Evolutionary conservation across 2,113 vertebrate species (phyloP).

Genomic region (Vimba vimba): DNA sequence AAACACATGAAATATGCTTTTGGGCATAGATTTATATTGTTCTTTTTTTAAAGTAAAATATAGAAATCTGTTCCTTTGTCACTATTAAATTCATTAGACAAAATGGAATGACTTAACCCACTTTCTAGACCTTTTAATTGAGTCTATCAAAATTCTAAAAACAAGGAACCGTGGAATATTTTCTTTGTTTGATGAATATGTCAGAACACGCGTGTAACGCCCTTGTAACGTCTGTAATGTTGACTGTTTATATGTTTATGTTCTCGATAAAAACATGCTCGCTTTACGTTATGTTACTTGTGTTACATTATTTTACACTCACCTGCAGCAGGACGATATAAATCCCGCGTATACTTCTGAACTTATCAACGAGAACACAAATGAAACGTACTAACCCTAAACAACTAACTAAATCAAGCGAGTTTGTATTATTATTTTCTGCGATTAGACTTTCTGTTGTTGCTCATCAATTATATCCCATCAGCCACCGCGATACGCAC

Average conservation of each 20-base stretch:
- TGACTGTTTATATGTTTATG: neutral
- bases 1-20: neutral
- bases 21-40: neutral
- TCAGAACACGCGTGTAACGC: no score
- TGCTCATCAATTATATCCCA: neutral
- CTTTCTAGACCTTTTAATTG: neutral
- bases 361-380: neutral
- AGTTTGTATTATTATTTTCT: neutral
- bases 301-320: neutral
- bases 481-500: neutral
- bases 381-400: neutral
- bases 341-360: neutral
- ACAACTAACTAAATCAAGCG: neutral
- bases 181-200: neutral
- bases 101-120: neutral
- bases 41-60: neutral
- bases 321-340: slow-evolving; percentile 1
- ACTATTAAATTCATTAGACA: neutral
- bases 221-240: neutral
- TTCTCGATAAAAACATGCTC: neutral
- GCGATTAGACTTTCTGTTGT: neutral
- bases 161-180: no score
- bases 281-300: no score
- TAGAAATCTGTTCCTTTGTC: neutral
- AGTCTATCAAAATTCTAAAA: neutral